A percentile compares a stretch with the other conserved stretches of the same genome.
Evolutionary conservation across 2,797 vertebrate genomes (phyloP).

Genomic region (Meriones psammophilus): DNA sequence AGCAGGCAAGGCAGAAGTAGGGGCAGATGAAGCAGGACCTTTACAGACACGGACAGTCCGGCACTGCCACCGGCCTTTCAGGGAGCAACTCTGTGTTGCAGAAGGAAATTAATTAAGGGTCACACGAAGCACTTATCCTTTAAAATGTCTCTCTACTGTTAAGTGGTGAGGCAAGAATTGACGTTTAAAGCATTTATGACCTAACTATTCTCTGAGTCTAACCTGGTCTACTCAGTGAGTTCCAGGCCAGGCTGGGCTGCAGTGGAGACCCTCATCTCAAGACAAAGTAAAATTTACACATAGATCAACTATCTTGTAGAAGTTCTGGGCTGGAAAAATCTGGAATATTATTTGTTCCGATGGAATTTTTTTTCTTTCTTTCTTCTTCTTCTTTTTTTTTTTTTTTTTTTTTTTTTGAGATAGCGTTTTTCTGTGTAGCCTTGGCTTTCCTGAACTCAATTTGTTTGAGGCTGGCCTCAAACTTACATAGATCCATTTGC

Average conservation of each 20-base stretch:
- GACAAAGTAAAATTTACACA: constrained; percentile 28
- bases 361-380: background rate
- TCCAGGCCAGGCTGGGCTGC: background rate
- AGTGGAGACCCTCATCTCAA: background rate
- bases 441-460: no score
- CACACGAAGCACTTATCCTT: background rate
- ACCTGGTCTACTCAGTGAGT: background rate
- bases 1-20: constrained; percentile 38
- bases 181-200: constrained; percentile 10
- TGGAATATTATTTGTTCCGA: background rate
- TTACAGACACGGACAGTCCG: background rate
- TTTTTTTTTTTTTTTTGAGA: background rate
- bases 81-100: background rate
- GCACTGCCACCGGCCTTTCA: background rate
- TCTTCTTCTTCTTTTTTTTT: background rate
- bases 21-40: constrained; percentile 1
- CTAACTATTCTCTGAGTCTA: background rate
- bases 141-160: background rate
- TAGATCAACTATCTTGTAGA: background rate
- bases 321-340: constrained; percentile 14
- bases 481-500: no score
- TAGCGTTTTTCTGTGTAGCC: no score
- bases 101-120: background rate
- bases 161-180: background rate
- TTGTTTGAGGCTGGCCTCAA: no score